phyloP scores from a whole-genome alignment of 2,113 vertebrate species.

The Austrofundulus limnaeus region DNA sequence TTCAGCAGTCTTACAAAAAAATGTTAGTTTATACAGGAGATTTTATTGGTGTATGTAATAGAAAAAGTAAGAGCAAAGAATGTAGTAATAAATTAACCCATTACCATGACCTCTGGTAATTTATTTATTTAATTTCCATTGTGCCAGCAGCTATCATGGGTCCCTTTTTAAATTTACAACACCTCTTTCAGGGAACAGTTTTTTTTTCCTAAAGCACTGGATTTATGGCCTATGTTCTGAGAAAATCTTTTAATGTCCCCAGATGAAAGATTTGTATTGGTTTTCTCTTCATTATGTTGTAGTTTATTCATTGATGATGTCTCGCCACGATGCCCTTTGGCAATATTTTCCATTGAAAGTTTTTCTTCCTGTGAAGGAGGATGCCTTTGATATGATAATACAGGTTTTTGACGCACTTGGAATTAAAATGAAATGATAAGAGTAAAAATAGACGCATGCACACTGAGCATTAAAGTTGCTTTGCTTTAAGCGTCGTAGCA shows the following conservation, averaged over 20 bases:
- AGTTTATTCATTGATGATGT: slow-evolving; percentile 67
- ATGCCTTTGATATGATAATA: slow-evolving; percentile 72
- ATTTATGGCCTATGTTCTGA: slow-evolving; percentile 59
- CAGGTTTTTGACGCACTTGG: slow-evolving; percentile 44
- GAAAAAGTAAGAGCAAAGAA: slow-evolving; percentile 42
- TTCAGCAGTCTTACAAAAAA: slow-evolving; percentile 30
- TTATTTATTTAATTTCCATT: slow-evolving; percentile 63
- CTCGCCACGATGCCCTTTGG: slow-evolving; percentile 50
- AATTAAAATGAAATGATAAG: slow-evolving; percentile 41
- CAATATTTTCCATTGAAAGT: slow-evolving; percentile 49
- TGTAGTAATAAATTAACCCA: slow-evolving; percentile 63
- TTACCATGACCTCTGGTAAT: slow-evolving; percentile 65
- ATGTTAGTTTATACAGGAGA: slow-evolving; percentile 54
- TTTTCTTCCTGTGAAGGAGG: slow-evolving; percentile 48
- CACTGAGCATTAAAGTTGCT: slow-evolving; percentile 31
- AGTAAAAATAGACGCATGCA: slow-evolving; percentile 32
- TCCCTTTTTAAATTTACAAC: slow-evolving; percentile 59
- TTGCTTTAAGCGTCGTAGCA: slow-evolving; percentile 13
- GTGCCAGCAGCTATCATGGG: slow-evolving; percentile 48
- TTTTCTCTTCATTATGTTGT: slow-evolving; percentile 65
- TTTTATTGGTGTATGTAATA: slow-evolving; percentile 65
- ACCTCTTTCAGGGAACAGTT: slow-evolving; percentile 45
- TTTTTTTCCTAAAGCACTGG: slow-evolving; percentile 44
- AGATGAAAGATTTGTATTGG: slow-evolving; percentile 65
- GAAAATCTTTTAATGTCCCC: slow-evolving; percentile 62